Evolutionary conservation across 2,888 invertebrate genomes (phyloP), one percentile per base, ranked within the genome.

Genomic region (Bombylius major): DNA sequence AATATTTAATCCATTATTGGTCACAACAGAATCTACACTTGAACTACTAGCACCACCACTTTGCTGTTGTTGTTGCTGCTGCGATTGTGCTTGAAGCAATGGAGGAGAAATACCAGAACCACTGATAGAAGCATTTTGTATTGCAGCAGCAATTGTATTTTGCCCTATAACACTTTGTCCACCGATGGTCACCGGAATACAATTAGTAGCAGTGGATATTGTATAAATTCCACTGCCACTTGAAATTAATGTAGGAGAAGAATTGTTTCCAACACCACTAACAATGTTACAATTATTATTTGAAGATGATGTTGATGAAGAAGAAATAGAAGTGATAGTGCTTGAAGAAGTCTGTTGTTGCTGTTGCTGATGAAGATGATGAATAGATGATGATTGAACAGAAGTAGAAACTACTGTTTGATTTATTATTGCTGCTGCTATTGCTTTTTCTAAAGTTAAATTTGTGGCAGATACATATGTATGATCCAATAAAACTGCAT

Each of bases 401-500:
- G 8, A 2, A 11, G 42, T 12, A 12, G 12, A 23, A 23, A 23
- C 23, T 23, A 23, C 23, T 23, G 23, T 23, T 23, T 23, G 23
- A 23, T 23, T 33, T 13, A 46, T 13, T 46, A 53, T 33, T 51
- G 58, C 31, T 36, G 55, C 9, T 44, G 50, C 5, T 51, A 56
- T 34, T 55, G 50, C 45, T 39, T 14, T 34, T 31, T 51, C 31
- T 33, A 33, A 39, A 54, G 34, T 45, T 39, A 58, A 23, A 46
- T 47, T 50, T 45, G 65, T n/a, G 68, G 66, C 65, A 66, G 66
- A 65, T 5, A 69, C 72, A 59, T 74, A 74, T 0, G 73, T 74
- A 47, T 74, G 74, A 67, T 74, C 74, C 58, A 71, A 70, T 58
- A 70, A 62, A 5, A 73, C 67, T 23, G 72, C 71, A 61, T 74